phyloP scores from a whole-genome alignment of 2,888 invertebrate species.

The Mythimna vitellina region DNA sequence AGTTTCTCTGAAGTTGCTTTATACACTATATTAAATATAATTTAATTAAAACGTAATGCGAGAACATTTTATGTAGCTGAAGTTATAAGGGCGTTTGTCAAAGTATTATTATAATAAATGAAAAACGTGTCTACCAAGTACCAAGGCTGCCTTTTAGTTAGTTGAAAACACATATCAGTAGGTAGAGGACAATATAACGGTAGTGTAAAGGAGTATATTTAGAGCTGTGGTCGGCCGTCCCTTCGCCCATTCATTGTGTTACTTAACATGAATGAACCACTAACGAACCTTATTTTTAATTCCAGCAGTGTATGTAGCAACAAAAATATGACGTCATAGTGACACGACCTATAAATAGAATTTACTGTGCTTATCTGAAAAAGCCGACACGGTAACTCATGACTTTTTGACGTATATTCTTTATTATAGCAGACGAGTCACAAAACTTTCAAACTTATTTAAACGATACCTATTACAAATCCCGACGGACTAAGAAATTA shows the following conservation, averaged over 20 bases:
- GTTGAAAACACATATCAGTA: slow-evolving; percentile 42
- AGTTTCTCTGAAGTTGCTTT: slow-evolving; percentile 37
- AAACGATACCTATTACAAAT: slow-evolving; percentile 10
- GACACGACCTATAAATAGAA: slow-evolving; percentile 19
- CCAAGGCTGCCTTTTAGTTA: slow-evolving; percentile 24
- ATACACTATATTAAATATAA: slow-evolving; percentile 31
- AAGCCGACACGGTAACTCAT: slow-evolving; percentile 12
- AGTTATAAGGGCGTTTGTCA: slow-evolving; percentile 35
- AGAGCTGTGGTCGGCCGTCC: slow-evolving; percentile 47
- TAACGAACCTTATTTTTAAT: slow-evolving; percentile 73
- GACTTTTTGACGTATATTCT: slow-evolving; percentile 10
- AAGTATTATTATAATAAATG: slow-evolving; percentile 36
- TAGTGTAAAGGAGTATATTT: slow-evolving; percentile 52
- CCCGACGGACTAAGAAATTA: background rate
- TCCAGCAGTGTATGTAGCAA: slow-evolving; percentile 29
- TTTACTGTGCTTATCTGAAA: slow-evolving; percentile 10
- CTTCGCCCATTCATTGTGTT: slow-evolving; percentile 67
- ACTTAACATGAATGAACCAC: slow-evolving; percentile 73
- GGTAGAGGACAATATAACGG: slow-evolving; percentile 43
- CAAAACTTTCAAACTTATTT: slow-evolving; percentile 4
- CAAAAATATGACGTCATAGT: slow-evolving; percentile 45
- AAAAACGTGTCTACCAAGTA: slow-evolving; percentile 30
- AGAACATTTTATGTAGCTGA: slow-evolving; percentile 47
- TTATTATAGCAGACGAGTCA: slow-evolving; percentile 3
- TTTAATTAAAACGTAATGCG: slow-evolving; percentile 56